Evolutionary conservation across 2,113 vertebrate species (phyloP).

Genomic region (Cottus gobio): DNA sequence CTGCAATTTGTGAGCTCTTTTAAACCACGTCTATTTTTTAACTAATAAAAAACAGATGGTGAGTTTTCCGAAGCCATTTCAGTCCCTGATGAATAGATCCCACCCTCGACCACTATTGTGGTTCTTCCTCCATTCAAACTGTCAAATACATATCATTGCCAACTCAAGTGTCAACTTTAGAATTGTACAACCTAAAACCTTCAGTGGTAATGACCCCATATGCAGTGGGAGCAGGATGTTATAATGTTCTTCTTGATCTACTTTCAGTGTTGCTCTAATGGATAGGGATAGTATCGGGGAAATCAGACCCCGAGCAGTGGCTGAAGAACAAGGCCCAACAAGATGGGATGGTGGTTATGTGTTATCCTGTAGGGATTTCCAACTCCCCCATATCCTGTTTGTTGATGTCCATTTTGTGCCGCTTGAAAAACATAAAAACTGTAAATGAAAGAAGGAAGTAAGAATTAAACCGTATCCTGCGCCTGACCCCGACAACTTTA

Average conservation of each 20-base stretch:
- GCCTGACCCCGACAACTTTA: conserved; percentile 43
- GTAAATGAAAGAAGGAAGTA: conserved; percentile 22
- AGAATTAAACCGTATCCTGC: conserved; percentile 15
- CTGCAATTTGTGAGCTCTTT: conserved; percentile 12
- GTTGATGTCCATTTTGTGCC: conserved; percentile 41
- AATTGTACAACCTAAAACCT: conserved; percentile 6
- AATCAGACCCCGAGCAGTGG: conserved; percentile 54
- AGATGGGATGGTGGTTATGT: conserved; percentile 39
- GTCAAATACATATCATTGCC: background rate
- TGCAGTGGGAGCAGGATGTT: conserved; percentile 8
- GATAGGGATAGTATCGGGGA: conserved; percentile 5
- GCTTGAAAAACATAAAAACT: conserved; percentile 35
- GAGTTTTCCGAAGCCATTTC: conserved; percentile 41
- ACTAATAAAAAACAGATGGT: conserved; percentile 39
- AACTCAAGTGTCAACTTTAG: conserved; percentile 22
- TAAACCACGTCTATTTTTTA: background rate
- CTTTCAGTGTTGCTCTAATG: conserved; percentile 26
- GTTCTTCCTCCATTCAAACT: conserved; percentile 33
- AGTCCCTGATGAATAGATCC: conserved; percentile 49
- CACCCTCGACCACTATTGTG: background rate
- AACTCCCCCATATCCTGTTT: conserved; percentile 76
- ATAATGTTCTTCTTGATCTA: conserved; percentile 14
- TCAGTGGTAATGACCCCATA: background rate
- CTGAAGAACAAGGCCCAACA: conserved; percentile 43
- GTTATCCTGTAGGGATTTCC: conserved; percentile 43